Evolutionary conservation across 2,113 vertebrate species (phyloP).

Genomic region (Phrynocephalus versicolor): DNA sequence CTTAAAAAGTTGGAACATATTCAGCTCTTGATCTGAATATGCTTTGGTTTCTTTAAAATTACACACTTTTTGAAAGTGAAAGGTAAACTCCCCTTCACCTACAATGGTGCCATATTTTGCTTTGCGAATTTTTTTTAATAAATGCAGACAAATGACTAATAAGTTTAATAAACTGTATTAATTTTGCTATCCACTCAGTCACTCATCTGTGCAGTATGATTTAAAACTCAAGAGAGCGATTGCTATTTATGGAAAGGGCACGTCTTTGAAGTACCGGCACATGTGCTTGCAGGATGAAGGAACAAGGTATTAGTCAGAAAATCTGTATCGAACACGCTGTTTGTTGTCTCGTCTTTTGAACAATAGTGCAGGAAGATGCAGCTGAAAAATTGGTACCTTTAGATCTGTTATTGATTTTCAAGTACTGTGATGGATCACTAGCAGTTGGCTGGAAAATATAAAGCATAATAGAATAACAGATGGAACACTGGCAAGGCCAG

Average conservation of each 20-base stretch:
- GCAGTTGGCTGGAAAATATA: neutral
- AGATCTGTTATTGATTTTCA: neutral
- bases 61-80: neutral
- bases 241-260: neutral
- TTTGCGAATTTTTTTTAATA: neutral
- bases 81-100: too few species aligned
- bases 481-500: neutral
- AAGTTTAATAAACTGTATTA: neutral
- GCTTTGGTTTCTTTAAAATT: neutral
- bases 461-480: neutral
- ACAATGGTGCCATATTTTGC: neutral
- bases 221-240: neutral
- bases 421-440: neutral
- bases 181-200: neutral
- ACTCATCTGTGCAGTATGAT: neutral
- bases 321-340: neutral
- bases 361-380: neutral
- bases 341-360: neutral
- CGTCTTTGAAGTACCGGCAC: neutral
- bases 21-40: neutral
- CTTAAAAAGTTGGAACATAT: neutral
- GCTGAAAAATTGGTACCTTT: neutral
- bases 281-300: neutral
- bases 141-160: conserved; percentile 7
- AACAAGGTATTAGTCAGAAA: neutral